A percentile compares a stretch with the other conserved stretches of the same genome.
Evolutionary conservation across 2,797 vertebrate species (phyloP).

Genomic region (Acrocephalus scirpaceus): DNA sequence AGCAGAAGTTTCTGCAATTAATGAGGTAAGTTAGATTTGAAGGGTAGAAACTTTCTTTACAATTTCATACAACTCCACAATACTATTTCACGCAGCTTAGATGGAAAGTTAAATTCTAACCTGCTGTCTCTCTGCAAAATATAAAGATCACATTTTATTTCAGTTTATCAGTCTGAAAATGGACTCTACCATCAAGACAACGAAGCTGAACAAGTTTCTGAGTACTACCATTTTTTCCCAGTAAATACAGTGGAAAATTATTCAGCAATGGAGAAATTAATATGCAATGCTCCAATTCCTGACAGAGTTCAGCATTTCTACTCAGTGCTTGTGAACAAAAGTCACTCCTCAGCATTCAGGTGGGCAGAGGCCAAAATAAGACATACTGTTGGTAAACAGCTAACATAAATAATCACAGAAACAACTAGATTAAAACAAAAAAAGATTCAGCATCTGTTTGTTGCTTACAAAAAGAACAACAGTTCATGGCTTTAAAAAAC

Average conservation of each 20-base stretch:
- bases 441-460: not conserved
- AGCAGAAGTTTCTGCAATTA: not conserved
- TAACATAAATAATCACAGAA: not conserved
- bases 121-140: not conserved
- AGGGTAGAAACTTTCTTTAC: not conserved
- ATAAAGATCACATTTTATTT: not conserved
- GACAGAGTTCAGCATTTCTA: not conserved
- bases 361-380: not conserved
- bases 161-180: not conserved
- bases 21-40: not conserved
- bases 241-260: not conserved
- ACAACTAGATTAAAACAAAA: not conserved
- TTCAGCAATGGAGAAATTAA: not conserved
- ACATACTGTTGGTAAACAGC: not conserved
- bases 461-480: not conserved
- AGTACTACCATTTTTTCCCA: not conserved
- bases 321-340: not conserved
- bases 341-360: not conserved
- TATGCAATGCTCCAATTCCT: not conserved
- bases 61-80: not conserved
- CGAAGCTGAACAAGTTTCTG: not conserved
- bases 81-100: not conserved
- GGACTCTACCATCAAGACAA: not conserved
- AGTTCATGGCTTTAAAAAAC: not conserved
- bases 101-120: not conserved